Percentiles rank a stretch among this genome's conserved stretches.
phyloP scores from a whole-genome alignment of 2,113 vertebrate genomes.

The Notarius quadriscutis region DNA sequence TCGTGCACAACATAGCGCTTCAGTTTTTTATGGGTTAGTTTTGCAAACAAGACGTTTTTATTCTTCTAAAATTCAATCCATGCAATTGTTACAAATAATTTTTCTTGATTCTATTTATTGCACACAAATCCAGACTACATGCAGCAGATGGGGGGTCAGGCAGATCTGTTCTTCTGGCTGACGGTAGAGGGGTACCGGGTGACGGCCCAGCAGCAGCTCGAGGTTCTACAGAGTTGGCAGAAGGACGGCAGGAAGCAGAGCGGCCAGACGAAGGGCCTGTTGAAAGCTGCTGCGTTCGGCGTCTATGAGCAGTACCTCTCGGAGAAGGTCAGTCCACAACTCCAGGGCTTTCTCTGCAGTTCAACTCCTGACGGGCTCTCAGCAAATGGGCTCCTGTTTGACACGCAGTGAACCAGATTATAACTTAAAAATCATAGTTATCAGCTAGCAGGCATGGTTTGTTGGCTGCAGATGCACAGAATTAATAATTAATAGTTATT shows the following conservation, averaged over 20 bases:
- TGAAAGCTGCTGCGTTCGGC: constrained; percentile 91
- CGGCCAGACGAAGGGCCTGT: constrained; percentile 88
- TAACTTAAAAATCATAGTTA: background rate
- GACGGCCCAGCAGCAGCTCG: constrained; percentile 94
- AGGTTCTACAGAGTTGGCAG: constrained; percentile 85
- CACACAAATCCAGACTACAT: constrained; percentile 84
- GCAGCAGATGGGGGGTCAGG: constrained; percentile 94
- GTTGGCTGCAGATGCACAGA: background rate
- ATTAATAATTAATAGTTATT: background rate
- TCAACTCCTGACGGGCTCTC: background rate
- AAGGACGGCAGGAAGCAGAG: constrained; percentile 88
- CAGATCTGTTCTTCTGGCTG: constrained; percentile 99
- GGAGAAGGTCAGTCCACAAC: constrained; percentile 72
- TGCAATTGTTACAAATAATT: background rate
- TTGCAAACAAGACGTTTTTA: background rate
- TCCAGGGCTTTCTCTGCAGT: background rate
- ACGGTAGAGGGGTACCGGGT: constrained; percentile 98
- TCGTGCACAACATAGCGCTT: constrained; percentile 97
- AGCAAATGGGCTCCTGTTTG: background rate
- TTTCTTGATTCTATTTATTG: background rate
- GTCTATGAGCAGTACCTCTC: constrained; percentile 98
- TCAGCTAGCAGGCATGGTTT: background rate
- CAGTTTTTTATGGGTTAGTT: constrained; percentile 98
- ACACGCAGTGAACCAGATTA: background rate
- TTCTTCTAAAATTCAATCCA: background rate